Percentiles rank a stretch among this genome's conserved stretches.
Evolutionary conservation across 2,113 vertebrate species (phyloP).

Genomic region (Dicerorhinus sumatrensis): DNA sequence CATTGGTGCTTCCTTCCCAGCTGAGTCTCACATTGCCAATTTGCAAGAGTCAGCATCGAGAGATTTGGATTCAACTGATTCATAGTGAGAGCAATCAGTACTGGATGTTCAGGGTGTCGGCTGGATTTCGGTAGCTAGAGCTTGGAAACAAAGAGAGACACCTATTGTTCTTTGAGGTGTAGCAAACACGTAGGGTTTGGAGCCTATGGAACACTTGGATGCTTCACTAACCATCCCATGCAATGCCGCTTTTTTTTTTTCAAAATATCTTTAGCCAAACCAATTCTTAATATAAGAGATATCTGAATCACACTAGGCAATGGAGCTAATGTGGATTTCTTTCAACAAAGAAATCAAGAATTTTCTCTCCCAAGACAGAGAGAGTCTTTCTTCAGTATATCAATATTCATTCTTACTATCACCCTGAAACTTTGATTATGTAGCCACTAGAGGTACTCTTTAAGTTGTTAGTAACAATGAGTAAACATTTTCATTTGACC

Average conservation of each 20-base stretch:
- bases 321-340: background rate
- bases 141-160: background rate
- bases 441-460: background rate
- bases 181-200: background rate
- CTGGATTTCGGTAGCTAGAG: background rate
- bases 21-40: background rate
- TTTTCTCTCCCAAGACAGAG: background rate
- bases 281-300: background rate
- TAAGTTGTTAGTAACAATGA: conserved; percentile 27
- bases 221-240: background rate
- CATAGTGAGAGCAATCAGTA: background rate
- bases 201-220: background rate
- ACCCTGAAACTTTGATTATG: background rate
- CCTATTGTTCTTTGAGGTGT: background rate
- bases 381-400: background rate
- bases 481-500: conserved; percentile 47
- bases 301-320: background rate
- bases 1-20: background rate
- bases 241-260: background rate
- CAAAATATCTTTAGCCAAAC: conserved; percentile 16
- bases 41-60: background rate
- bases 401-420: background rate
- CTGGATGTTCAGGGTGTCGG: background rate
- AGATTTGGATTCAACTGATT: background rate
- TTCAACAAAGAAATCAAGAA: background rate